phyloP scores from a whole-genome alignment of 2,113 vertebrate genomes.

The Xiphorhynchus elegans region DNA sequence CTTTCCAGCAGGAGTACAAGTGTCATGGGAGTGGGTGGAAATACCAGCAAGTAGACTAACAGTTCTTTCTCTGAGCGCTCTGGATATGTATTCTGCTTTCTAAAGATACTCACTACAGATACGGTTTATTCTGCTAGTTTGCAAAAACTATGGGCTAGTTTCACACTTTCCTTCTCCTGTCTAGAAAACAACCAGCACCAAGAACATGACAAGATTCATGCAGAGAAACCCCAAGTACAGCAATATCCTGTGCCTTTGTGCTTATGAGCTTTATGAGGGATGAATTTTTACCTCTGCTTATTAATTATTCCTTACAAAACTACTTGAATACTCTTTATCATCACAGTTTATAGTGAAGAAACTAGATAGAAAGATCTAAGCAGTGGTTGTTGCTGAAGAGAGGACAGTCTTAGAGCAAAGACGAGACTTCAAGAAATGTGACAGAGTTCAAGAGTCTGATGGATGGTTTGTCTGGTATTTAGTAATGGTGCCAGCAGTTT shows the following conservation, averaged over 20 bases:
- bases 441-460: neutral
- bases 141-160: slow-evolving; percentile 28
- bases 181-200: neutral
- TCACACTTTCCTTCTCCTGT: slow-evolving; percentile 12
- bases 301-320: neutral
- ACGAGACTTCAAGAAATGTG: neutral
- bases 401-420: neutral
- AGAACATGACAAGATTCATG: neutral
- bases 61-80: neutral
- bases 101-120: slow-evolving; percentile 37
- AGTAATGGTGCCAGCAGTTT: neutral
- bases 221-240: neutral
- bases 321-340: neutral
- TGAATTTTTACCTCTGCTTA: neutral
- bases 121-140: neutral
- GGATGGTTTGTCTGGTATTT: neutral
- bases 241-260: neutral
- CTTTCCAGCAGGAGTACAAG: slow-evolving; percentile 24
- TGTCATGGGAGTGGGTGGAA: slow-evolving; percentile 28
- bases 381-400: neutral
- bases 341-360: neutral
- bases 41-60: slow-evolving; percentile 11
- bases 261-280: neutral
- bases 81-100: slow-evolving; percentile 8
- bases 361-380: neutral